Evolutionary conservation across 2,888 invertebrate genomes (phyloP), one percentile per base, ranked within the genome.

Genomic region (Stenichneumon culpator): DNA sequence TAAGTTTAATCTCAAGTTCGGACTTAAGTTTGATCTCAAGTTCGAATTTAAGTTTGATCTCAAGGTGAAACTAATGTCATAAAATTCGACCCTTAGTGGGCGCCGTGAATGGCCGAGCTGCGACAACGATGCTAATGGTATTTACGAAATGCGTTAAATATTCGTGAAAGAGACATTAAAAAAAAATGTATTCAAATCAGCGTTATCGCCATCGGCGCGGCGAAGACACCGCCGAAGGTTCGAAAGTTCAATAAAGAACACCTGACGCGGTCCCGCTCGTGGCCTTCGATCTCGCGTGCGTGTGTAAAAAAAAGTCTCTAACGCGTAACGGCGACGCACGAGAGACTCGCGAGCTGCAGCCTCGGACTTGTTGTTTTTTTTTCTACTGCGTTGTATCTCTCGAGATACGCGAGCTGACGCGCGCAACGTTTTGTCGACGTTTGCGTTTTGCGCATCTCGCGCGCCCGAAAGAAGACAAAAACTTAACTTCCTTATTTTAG

Each of bases 291-390:
- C 22, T 57, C 11, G 19, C 25, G 25, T 22, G 57, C 25, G 57
- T 25, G 57, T 11, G 19, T 57, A 3, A 19, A 14, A 44, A 44
- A 57, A 57, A 57, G 11, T 57, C 14, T 57, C 74, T 60, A 69
- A 81, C 68, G 60, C 2, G 14, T 14, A 14, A 44, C 44, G 44
- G 3, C 44, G 44, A 14, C 44, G 60, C 63, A 63, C 63, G 63
- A 68, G n/a, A 22, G 39, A n/a, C 11, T 19, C 19, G 19, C 14
- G 32, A 25, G 25, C 28, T 9, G 19, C 57, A 57, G 44, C 22
- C 57, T 57, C 25, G 25, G 4, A 25, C 57, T 25, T 54, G 2
- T 54, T 22, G 22, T 36, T 36, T 36, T 36, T 57, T 57, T 57
- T 57, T 25, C 25, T 25, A 57, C 22, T 57, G 57, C 57, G 57